Percentiles rank a stretch among this genome's conserved stretches.
These are phyloP conservation scores for Nomada fucata DNA, from an alignment of 2,888 invertebrate genomes.

Conservation along the genomic window DNA sequence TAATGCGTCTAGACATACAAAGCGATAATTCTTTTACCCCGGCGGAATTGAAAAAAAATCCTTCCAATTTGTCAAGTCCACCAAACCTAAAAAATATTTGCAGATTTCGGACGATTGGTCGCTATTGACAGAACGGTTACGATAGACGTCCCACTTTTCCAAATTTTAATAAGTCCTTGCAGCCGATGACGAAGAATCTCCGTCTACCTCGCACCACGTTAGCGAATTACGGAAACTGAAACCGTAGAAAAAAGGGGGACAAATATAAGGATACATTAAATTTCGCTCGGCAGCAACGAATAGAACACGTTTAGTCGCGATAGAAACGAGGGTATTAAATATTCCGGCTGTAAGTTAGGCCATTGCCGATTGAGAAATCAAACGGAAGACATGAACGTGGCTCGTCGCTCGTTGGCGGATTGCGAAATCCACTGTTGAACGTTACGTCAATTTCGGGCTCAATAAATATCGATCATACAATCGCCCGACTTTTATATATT, in stretches of 20 bases:
- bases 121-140: conserved; percentile 31
- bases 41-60: not conserved
- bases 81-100: conserved; percentile 15
- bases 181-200: not conserved
- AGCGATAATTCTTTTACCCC: not conserved
- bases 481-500: not conserved
- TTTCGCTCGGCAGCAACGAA: not conserved
- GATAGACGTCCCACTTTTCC: conserved; percentile 24
- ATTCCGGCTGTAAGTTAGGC: conserved; percentile 55
- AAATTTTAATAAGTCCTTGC: conserved; percentile 16
- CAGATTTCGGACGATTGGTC: conserved; percentile 17
- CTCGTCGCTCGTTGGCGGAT: conserved; percentile 54
- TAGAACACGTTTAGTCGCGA: not conserved
- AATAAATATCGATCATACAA: conserved; percentile 12
- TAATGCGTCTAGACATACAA: too few relatives aligned
- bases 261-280: not conserved
- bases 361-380: conserved; percentile 64
- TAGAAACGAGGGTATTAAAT: conserved; percentile 46
- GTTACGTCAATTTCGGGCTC: conserved; percentile 44
- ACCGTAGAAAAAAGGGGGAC: not conserved
- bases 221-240: not conserved
- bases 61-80: not conserved
- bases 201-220: not conserved
- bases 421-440: conserved; percentile 42
- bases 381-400: conserved; percentile 65